These are phyloP conservation scores for Oreotrochilus melanogaster DNA, from an alignment of 2,113 vertebrate genomes.

Conservation along the genomic window DNA sequence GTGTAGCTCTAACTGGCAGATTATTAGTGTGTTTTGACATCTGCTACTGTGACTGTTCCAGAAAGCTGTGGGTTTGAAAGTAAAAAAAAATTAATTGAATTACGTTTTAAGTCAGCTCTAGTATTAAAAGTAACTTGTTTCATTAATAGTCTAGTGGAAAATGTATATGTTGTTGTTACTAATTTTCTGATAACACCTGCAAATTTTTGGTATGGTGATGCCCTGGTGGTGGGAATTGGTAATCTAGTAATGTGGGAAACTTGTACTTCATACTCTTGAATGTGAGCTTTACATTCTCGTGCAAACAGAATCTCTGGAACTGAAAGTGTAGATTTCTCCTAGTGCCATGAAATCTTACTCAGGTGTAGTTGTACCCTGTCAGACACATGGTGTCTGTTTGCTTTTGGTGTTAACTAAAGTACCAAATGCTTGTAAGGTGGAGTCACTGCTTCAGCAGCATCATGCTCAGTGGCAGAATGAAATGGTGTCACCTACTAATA, in stretches of 20 bases:
- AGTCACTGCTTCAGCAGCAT: not conserved
- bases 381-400: not conserved
- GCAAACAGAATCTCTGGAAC: not conserved
- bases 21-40: slow-evolving; percentile 34
- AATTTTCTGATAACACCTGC: not conserved
- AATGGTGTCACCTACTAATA: not conserved
- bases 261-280: not conserved
- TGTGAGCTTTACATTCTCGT: not conserved
- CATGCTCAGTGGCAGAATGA: not conserved
- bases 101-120: not conserved
- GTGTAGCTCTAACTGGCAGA: not conserved
- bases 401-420: not conserved
- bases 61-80: not conserved
- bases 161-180: not conserved
- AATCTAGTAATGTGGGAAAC: not conserved
- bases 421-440: not conserved
- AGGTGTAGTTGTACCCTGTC: not conserved
- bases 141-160: not conserved
- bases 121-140: not conserved
- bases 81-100: not conserved
- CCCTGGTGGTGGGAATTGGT: not conserved
- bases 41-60: not conserved
- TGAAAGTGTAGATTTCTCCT: not conserved
- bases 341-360: not conserved
- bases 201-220: not conserved